Evolutionary conservation across 2,113 vertebrate genomes (phyloP), one percentile per base, ranked within the genome.

Genomic region (Gambusia holbrooki): DNA sequence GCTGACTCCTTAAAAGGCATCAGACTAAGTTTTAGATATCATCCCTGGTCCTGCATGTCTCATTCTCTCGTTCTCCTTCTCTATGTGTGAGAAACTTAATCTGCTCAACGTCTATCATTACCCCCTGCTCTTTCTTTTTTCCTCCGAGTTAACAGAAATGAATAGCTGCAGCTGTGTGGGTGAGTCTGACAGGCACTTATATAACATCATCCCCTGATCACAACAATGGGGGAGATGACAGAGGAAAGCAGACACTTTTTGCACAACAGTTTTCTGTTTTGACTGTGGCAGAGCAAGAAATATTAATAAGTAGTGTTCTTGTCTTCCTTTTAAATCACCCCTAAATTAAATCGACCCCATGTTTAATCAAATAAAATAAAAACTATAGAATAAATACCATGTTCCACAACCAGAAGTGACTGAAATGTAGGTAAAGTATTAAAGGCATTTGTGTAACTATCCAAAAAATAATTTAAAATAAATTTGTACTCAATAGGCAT

Each of bases 141-240:
- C 22, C 0, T 76, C 51, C 63, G 40, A 76, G 71, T 73, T 69
- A 82, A 69, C 40, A 81, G 73, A 77, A 80, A 85, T 76, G 66
- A 80, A 85, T 83, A 17, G 63, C 80, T 80, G 87, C 84, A 90
- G 80, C 81, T 73, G 79, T 83, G 84, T 87, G 82, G 84, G 81
- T 83, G 85, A 91, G 79, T 71, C 81, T 89, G 76, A 86, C 67
- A 69, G 83, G 74, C 66, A 63, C 79, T 82, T 85, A 88, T 67
- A 77, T 84, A 90, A 87, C 69, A 77, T 64, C 74, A 86, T 84
- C 74, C 80, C 71, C 75, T 88, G 82, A 88, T 87, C 88, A 82
- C 69, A 84, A 71, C 62, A 73, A 68, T 72, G 74, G 25, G 73
- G 60, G 66, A 69, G 68, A 37, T 62, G 11, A 78, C 11, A 73